Base-by-base conservation (phyloP, 2,113 vertebrate genomes). In the Narcine bancroftii region DNA sequence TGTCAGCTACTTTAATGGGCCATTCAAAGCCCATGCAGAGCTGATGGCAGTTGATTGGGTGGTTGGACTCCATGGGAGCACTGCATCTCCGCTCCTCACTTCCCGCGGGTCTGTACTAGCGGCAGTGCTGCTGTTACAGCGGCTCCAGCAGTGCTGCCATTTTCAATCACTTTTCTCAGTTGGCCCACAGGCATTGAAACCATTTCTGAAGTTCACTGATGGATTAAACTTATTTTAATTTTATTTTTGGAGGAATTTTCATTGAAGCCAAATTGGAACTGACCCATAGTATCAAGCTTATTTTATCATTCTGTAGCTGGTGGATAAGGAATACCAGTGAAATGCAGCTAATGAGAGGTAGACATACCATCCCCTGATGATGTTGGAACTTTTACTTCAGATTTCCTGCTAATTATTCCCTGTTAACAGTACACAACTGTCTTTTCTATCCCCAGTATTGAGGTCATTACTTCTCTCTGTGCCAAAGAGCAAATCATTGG, bases 401-500 rank as follows among this genome's bases (percentile, higher is more conserved):
- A n/a, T 60, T 60, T 63, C n/a, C 19, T 87, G 36, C 63, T 39
- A 66, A 42, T 56, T 29, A 26, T 45, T 91, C 65, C 63, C 65
- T 91, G 39, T 91, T 91, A 69, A 69, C 63, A 45, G 60, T 66
- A 45, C 39, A 69, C 24, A 69, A 91, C 65, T 91, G 89, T 91
- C 81, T 91, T 91, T 91, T 65, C 26, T 65, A 91, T 91, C 89
- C 65, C 65, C 6, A 29, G 89, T n/a, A 45, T 69, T 91, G 89
- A 91, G 65, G 89, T 91, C 89, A 91, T 91, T 91, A 26, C 24
- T 91, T 66, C 9, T 66, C 42, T 10, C 65, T 13, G 21, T 91
- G 89, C 89, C 89, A 91, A 69, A 91, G 24, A 91, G 89, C 39
- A 91, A 69, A 91, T 71, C 89, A 71, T 69, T 91, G 89, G 65